These are phyloP conservation scores for Zosterops pallidus DNA, from an alignment of 2,113 vertebrate genomes.

Conservation along the genomic window DNA sequence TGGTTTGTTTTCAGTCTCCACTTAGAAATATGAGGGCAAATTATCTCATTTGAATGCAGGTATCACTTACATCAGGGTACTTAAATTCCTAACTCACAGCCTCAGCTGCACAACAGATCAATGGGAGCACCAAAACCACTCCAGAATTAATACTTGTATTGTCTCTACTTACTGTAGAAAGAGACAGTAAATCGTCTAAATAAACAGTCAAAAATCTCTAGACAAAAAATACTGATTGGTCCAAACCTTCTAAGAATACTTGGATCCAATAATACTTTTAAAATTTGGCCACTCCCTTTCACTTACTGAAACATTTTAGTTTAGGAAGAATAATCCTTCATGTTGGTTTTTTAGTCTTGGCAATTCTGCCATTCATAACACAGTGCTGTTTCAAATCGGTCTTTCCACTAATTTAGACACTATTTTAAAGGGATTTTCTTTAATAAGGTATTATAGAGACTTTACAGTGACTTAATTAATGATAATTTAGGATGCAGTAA, in stretches of 20 bases:
- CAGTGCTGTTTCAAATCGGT: neutral
- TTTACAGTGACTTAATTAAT: neutral
- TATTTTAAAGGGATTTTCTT: neutral
- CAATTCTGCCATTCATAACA: neutral
- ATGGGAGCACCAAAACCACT: neutral
- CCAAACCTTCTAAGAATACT: neutral
- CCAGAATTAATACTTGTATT: neutral
- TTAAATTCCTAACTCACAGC: neutral
- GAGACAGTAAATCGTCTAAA: neutral
- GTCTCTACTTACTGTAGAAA: fast-evolving
- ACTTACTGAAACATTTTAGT: neutral
- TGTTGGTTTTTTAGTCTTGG: neutral
- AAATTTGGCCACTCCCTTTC: neutral
- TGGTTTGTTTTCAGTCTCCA: neutral
- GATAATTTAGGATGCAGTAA: neutral
- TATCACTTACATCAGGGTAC: neutral
- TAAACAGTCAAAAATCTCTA: neutral
- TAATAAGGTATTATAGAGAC: neutral
- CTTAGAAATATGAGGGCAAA: neutral
- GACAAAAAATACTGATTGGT: neutral
- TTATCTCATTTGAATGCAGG: neutral
- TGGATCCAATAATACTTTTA: neutral
- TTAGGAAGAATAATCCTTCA: neutral
- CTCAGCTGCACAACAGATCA: neutral
- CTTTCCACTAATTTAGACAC: neutral